phyloP scores from a whole-genome alignment of 2,797 vertebrate species.

The Malurus leucopterus region DNA sequence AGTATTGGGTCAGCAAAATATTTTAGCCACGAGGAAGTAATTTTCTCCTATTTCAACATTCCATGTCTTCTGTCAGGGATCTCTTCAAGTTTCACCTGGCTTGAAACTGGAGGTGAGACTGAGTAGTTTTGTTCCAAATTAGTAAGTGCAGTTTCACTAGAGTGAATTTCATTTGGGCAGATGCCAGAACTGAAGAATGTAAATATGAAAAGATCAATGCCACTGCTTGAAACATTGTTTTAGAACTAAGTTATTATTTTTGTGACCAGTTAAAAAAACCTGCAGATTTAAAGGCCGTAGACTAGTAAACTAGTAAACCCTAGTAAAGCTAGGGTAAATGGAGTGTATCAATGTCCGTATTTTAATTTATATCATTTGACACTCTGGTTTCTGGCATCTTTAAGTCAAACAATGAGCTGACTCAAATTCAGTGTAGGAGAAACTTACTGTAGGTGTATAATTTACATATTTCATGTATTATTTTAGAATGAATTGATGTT shows the following conservation, averaged over 20 bases:
- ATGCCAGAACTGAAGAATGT: background rate
- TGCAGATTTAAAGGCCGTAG: background rate
- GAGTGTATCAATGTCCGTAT: background rate
- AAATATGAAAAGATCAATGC: background rate
- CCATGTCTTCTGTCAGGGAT: background rate
- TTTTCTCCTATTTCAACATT: background rate
- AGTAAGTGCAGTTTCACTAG: slow-evolving; percentile 2
- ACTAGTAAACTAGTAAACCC: background rate
- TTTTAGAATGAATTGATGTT: background rate
- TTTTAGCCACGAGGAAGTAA: slow-evolving; percentile 1
- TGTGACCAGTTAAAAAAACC: background rate
- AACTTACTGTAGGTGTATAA: background rate
- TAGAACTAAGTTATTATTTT: background rate
- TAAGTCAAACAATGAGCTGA: background rate
- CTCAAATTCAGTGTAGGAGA: background rate
- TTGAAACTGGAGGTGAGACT: background rate
- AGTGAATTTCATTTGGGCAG: background rate
- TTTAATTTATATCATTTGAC: background rate
- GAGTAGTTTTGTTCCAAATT: background rate
- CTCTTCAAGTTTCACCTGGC: background rate
- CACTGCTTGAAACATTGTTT: background rate
- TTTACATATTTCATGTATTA: background rate
- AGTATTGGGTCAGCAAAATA: background rate
- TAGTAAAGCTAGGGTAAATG: background rate
- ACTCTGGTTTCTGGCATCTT: background rate